Conservation (phyloP, 2,888 invertebrate genomes). For the Tipula unca region DNA sequence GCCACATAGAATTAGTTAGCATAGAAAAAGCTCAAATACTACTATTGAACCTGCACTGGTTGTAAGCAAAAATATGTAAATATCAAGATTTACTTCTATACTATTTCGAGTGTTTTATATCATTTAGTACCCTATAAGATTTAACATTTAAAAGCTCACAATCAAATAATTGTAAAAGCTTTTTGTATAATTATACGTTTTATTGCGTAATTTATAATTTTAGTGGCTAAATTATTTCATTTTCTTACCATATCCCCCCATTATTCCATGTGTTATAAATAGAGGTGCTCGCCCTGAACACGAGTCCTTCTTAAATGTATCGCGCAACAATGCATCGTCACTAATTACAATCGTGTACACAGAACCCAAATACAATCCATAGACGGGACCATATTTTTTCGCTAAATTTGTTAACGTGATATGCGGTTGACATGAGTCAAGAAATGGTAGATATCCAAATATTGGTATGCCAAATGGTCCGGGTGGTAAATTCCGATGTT, state of each 20-base stretch:
- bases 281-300: constrained; percentile 69
- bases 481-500: constrained; percentile 51
- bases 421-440: constrained; percentile 62
- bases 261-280: constrained; percentile 76
- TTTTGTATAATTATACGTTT: too few species aligned
- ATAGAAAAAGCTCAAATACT: too few species aligned
- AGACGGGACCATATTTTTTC: constrained; percentile 63
- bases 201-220: too few species aligned
- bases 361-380: constrained; percentile 63
- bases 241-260: constrained; percentile 73
- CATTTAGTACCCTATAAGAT: too few species aligned
- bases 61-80: too few species aligned
- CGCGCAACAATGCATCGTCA: constrained; percentile 62
- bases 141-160: too few species aligned
- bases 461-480: constrained; percentile 70
- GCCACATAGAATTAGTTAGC: too few species aligned
- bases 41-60: too few species aligned
- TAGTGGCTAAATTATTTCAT: too few species aligned
- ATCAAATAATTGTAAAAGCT: too few species aligned
- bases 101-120: too few species aligned
- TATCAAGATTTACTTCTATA: too few species aligned
- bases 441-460: constrained; percentile 67
- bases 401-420: constrained; percentile 57
- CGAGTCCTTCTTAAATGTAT: constrained; percentile 61
- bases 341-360: constrained; percentile 69